Percentiles rank a stretch among this genome's conserved stretches.
These are phyloP conservation scores for Tenthredo notha DNA, from an alignment of 2,888 invertebrate genomes.

Conservation along the genomic window DNA sequence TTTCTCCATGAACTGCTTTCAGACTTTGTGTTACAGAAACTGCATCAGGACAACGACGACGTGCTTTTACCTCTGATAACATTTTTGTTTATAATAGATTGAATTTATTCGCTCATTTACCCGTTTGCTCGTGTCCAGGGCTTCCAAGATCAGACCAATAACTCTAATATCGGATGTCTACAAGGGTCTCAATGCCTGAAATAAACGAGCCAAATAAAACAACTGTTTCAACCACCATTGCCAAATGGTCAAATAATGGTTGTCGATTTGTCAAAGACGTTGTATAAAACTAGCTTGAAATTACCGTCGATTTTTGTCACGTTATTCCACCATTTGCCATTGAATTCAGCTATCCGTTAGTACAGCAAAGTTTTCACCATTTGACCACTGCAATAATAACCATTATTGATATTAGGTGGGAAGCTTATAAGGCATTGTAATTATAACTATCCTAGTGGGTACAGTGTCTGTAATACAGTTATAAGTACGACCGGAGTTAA, in stretches of 20 bases:
- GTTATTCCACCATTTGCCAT: neutral
- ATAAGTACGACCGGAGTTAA: neutral
- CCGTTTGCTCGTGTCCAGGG: neutral
- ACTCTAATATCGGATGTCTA: neutral
- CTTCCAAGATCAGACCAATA: neutral
- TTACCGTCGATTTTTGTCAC: neutral
- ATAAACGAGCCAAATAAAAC: neutral
- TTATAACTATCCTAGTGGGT: neutral
- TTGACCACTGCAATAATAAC: neutral
- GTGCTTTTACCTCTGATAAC: constrained; percentile 15
- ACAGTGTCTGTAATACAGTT: neutral
- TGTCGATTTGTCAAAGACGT: constrained; percentile 9
- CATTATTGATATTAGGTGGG: neutral
- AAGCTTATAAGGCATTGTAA: neutral
- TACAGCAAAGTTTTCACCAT: neutral
- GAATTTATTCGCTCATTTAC: constrained; percentile 34
- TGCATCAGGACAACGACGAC: constrained; percentile 13
- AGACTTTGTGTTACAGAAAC: constrained; percentile 9
- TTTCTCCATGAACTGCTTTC: constrained; percentile 31
- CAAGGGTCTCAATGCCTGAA: neutral
- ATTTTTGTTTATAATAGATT: neutral
- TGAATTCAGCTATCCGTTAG: neutral
- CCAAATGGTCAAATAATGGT: constrained; percentile 20
- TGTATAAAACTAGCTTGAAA: neutral
- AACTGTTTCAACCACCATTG: neutral